Conservation (phyloP, 1,140 invertebrate genomes). For the Aphelenchoides avenae region DNA sequence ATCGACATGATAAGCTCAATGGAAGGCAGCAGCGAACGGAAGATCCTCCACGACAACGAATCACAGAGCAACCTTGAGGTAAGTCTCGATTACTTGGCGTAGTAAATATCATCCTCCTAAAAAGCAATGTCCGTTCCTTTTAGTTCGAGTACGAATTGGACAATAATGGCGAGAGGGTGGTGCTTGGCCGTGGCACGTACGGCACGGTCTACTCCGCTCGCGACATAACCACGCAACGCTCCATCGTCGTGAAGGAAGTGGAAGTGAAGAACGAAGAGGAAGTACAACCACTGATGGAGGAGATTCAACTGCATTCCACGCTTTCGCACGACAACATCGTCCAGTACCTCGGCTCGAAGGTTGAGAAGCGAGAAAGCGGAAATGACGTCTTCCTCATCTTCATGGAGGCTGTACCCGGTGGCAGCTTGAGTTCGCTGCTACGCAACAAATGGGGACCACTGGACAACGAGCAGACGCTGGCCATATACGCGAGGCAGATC, state of each 20-base stretch:
- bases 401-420: constrained; percentile 93
- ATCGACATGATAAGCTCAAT: constrained; percentile 39
- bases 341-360: constrained; percentile 81
- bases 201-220: constrained; percentile 88
- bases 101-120: no score
- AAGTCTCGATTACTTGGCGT: no score
- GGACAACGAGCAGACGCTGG: constrained; percentile 91
- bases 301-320: constrained; percentile 94
- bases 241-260: constrained; percentile 96
- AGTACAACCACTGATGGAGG: constrained; percentile 95
- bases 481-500: constrained; percentile 95
- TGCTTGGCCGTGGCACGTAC: constrained; percentile 91
- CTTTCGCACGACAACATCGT: constrained; percentile 94
- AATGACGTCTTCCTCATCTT: constrained; percentile 92
- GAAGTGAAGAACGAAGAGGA: constrained; percentile 91
- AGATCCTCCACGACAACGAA: constrained; percentile 46
- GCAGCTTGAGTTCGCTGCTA: constrained; percentile 82
- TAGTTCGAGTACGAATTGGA: constrained; percentile 94
- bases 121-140: constrained; percentile 40
- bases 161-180: constrained; percentile 77
- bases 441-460: constrained; percentile 93
- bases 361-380: constrained; percentile 68
- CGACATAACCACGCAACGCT: constrained; percentile 86
- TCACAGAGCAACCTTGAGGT: constrained; percentile 36
- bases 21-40: constrained; percentile 46